A percentile compares a stretch with the other conserved stretches of the same genome.
Conservation (phyloP, 2,113 vertebrate species). For the Reinhardtius hippoglossoides region DNA sequence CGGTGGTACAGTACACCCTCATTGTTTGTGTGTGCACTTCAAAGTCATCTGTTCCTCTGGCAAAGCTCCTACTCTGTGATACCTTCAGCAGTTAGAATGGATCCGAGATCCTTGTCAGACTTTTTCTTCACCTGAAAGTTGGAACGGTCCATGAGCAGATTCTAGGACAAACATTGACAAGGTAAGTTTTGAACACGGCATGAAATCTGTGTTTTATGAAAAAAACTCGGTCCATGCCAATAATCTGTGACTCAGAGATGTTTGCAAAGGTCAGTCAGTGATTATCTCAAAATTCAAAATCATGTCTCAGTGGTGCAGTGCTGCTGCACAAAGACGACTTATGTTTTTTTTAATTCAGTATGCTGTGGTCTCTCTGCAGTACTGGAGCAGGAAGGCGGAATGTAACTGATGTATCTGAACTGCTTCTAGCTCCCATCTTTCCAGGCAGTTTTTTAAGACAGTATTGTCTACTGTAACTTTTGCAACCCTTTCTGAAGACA, state of each 20-base stretch:
- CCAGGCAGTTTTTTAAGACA: background rate
- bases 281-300: slow-evolving; percentile 34
- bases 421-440: background rate
- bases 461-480: slow-evolving; percentile 16
- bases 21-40: slow-evolving; percentile 17
- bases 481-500: slow-evolving; percentile 8
- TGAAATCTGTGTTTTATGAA: slow-evolving; percentile 39
- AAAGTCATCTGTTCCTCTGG: slow-evolving; percentile 23
- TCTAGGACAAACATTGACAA: slow-evolving; percentile 7
- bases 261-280: slow-evolving; percentile 34
- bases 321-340: slow-evolving; percentile 2
- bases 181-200: slow-evolving; percentile 17
- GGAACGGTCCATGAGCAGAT: background rate
- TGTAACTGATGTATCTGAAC: background rate
- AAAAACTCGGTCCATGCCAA: slow-evolving; percentile 12
- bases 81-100: slow-evolving; percentile 2
- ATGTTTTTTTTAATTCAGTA: slow-evolving; percentile 19
- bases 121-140: background rate
- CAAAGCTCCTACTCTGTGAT: background rate
- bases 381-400: background rate
- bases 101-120: background rate
- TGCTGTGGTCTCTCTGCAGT: background rate
- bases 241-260: slow-evolving; percentile 15
- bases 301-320: slow-evolving; percentile 16
- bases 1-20: slow-evolving; percentile 4